Evolutionary conservation across 2,797 vertebrate species (phyloP), one percentile per base, ranked within the genome.

Genomic region (Calcarius lapponicus): DNA sequence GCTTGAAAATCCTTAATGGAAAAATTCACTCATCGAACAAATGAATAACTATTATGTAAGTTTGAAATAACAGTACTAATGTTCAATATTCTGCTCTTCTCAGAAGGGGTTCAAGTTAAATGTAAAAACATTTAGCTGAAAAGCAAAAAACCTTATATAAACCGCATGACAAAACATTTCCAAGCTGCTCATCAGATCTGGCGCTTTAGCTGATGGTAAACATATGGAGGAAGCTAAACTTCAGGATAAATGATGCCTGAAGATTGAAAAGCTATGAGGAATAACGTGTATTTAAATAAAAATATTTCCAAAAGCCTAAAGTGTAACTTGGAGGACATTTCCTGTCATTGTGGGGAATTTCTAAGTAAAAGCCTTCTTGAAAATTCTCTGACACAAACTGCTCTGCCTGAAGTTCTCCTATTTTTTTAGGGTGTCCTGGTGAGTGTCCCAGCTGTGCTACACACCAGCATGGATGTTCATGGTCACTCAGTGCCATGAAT

Each of bases 151-250:
- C 6, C 29, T 72, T 42, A n/a, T 75, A 70, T 47, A 61, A 40
- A 72, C 22, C 51, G 36, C 48, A 74, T 94, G 80, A 94, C 78
- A 94, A 96, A 97, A 90, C n/a, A 92, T 93, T 95, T 96, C 85
- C 17, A 16, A 86, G 70, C 26, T 91, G 51, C 53, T 95, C 92
- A 78, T 92, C 88, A 89, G 50, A 80, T 96, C 87, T 95, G 17
- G 53, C 61, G 92, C 78, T 80, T 96, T 71, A 72, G 65, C 19
- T 96, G 95, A 97, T 78, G 87, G 84, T 62, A 95, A 96, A 81
- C 89, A 96, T 72, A 86, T 50, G 86, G 82, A 96, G 73, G 54
- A 96, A 97, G 93, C 50, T 71, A 80, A 82, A 80, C 79, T 74
- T 66, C n/a, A 93, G 90, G 64, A 86, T 47, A 90, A 95, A 96